phyloP scores from a whole-genome alignment of 2,888 invertebrate genomes.

The Hoplodrina ambigua region DNA sequence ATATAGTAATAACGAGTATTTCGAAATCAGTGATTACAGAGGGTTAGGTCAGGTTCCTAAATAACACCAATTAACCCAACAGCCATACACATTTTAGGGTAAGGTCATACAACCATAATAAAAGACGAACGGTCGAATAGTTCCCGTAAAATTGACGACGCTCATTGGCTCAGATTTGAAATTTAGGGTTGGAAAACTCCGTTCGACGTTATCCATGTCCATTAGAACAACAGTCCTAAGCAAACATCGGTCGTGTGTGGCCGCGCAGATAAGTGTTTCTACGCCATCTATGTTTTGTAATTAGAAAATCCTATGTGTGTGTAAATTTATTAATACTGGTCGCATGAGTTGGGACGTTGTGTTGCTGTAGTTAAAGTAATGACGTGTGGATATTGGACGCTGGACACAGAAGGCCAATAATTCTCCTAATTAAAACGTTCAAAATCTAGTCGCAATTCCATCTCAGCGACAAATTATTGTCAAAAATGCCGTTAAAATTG shows the following conservation, averaged over 20 bases:
- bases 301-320: slow-evolving; percentile 71
- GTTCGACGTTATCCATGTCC: slow-evolving; percentile 81
- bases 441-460: too few species aligned
- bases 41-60: slow-evolving; percentile 23
- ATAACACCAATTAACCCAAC: slow-evolving; percentile 37
- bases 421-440: too few species aligned
- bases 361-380: background rate
- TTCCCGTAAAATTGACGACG: slow-evolving; percentile 58
- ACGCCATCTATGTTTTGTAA: slow-evolving; percentile 81
- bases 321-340: slow-evolving; percentile 49
- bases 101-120: slow-evolving; percentile 34
- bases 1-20: slow-evolving; percentile 30
- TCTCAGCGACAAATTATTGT: too few species aligned
- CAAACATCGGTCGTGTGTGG: slow-evolving; percentile 83
- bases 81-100: slow-evolving; percentile 29
- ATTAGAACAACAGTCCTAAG: slow-evolving; percentile 88
- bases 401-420: background rate
- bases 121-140: slow-evolving; percentile 47
- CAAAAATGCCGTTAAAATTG: too few species aligned
- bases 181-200: slow-evolving; percentile 78
- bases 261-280: slow-evolving; percentile 84
- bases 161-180: slow-evolving; percentile 74
- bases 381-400: background rate
- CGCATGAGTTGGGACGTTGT: slow-evolving; percentile 9
- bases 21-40: slow-evolving; percentile 24